Base-by-base conservation (phyloP, 2,888 invertebrate genomes). In the Dicyrtoma fusca region DNA sequence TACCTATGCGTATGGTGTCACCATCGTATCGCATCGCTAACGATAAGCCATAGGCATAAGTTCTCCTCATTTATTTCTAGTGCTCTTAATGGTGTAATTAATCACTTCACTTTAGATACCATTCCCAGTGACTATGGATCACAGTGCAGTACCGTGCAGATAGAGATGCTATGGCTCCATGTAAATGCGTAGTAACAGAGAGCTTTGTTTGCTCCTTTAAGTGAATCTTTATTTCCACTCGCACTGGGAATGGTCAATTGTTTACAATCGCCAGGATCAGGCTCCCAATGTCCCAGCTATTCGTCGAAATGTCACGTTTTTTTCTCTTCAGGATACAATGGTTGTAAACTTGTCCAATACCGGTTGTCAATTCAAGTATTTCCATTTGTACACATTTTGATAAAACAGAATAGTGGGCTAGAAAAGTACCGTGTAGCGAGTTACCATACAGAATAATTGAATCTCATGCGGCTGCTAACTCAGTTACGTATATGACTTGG, bases 51-150 rank as follows among this genome's bases (percentile, higher is more conserved):
- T 62, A n/a, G 62, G 42, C 62, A 62, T 62, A 62, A 62, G 62
- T 62, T 62, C 42, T 42, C 26, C 61, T 62, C 42, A 62, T 21
- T 62, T 42, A 62, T 62, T 62, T 44, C 62, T 44, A 42, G 42
- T 45, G 14, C 63, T 69, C 63, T 76, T 75, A 74, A 77, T 77
- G 77, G 73, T 47, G 74, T 73, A 77, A 75, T 75, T 75, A 77
- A 77, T 77, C 77, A 77, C 75, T 71, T 44, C 49, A 49, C 57
- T 68, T 21, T 47, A 23, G 63, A 47, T 62, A 26, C 26, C 59
- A 21, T 14, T n/a, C 13, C 25, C 25, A 5, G 26, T 26, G 23
- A 26, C 21, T 59, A 59, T n/a, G n/a, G n/a, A n/a, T n/a, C n/a
- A n/a, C n/a, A n/a, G n/a, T n/a, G n/a, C 10, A 23, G 53, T 19